phyloP scores from a whole-genome alignment of 2,113 vertebrate genomes.

The Upupa epops region DNA sequence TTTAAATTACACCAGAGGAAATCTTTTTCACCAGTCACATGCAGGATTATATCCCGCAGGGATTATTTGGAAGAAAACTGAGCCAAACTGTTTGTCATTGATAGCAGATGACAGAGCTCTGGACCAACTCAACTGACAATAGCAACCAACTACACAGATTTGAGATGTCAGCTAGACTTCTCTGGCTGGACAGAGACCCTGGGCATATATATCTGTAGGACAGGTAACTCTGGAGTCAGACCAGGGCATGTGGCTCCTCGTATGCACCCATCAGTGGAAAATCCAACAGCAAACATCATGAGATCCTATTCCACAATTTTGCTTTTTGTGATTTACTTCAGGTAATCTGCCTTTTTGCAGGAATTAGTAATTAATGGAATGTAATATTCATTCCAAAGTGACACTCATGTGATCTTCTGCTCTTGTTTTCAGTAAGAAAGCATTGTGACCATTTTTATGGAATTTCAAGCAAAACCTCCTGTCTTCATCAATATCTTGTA shows the following conservation, averaged over 20 bases:
- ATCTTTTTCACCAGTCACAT: not conserved
- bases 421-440: not conserved
- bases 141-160: not conserved
- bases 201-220: not conserved
- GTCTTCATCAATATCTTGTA: not conserved
- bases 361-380: not conserved
- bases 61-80: not conserved
- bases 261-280: not conserved
- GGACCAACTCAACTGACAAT: not conserved
- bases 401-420: not conserved
- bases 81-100: not conserved
- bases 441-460: accelerated
- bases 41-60: not conserved
- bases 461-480: not conserved
- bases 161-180: not conserved
- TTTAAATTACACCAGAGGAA: not conserved
- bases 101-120: not conserved
- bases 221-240: not conserved
- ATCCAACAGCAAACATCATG: not conserved
- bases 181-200: not conserved
- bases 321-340: not conserved
- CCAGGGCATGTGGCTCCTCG: not conserved
- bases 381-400: not conserved
- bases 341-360: not conserved
- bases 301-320: not conserved